Conservation (phyloP, 2,113 vertebrate genomes). For the Petaurus breviceps region DNA sequence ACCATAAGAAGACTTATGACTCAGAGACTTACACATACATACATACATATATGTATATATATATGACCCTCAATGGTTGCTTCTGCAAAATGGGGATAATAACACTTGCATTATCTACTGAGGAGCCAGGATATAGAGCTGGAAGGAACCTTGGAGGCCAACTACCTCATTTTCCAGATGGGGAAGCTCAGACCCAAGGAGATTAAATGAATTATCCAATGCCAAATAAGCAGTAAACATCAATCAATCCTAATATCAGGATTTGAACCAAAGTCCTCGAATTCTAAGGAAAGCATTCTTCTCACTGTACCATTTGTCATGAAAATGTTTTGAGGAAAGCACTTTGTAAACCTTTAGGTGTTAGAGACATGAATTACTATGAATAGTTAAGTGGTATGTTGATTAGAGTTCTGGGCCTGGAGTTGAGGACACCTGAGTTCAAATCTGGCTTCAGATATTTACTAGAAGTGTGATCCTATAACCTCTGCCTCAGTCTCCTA, state of each 20-base stretch:
- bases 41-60: not conserved
- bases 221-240: not conserved
- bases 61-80: no score
- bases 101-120: not conserved
- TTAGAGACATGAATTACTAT: not conserved
- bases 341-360: not conserved
- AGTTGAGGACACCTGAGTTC: not conserved
- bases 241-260: not conserved
- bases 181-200: not conserved
- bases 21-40: not conserved
- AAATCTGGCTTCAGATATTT: not conserved
- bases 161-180: not conserved
- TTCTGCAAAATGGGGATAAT: not conserved
- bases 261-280: not conserved
- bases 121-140: not conserved
- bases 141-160: not conserved
- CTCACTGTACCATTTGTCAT: not conserved
- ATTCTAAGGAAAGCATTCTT: not conserved
- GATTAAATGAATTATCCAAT: not conserved
- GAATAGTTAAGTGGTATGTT: not conserved
- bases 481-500: not conserved
- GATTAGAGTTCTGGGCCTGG: not conserved
- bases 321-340: not conserved
- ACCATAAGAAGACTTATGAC: not conserved
- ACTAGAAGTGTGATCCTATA: rapidly evolving